A percentile compares a stretch with the other conserved stretches of the same genome.
Evolutionary conservation across 2,888 invertebrate species (phyloP).

Genomic region (Brachyopa scutellaris): DNA sequence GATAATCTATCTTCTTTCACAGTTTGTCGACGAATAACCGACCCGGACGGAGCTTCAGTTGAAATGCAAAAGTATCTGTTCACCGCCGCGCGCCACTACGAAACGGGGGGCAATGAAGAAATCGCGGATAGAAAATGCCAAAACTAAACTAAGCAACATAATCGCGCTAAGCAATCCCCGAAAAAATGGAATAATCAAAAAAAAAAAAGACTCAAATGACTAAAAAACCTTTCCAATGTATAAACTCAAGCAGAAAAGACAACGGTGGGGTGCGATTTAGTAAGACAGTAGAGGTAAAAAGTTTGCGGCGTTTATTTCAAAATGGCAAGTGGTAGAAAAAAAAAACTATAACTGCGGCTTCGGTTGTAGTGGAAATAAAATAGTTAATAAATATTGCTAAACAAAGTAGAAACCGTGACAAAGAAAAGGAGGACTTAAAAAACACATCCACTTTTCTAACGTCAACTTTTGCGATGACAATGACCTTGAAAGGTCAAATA

Average conservation of each 20-base stretch:
- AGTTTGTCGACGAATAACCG: slow-evolving; percentile 55
- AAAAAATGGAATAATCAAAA: slow-evolving; percentile 45
- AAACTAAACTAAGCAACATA: slow-evolving; percentile 44
- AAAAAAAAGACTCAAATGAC: slow-evolving; percentile 6
- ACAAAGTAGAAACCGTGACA: too few species aligned
- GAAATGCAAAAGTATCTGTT: neutral
- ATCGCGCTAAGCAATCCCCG: slow-evolving; percentile 61
- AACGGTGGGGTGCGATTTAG: neutral
- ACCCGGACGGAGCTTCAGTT: neutral
- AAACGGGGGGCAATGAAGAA: slow-evolving; percentile 32
- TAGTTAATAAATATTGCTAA: too few species aligned
- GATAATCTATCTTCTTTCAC: slow-evolving; percentile 69
- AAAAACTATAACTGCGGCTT: too few species aligned
- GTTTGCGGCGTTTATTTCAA: neutral
- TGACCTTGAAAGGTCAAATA: too few species aligned
- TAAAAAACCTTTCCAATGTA: slow-evolving; percentile 37
- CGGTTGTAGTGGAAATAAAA: too few species aligned
- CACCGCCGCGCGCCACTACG: neutral
- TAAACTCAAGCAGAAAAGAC: slow-evolving; percentile 7
- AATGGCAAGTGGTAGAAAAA: too few species aligned
- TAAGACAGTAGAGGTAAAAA: slow-evolving; percentile 10
- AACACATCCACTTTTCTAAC: too few species aligned
- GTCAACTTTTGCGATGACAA: too few species aligned
- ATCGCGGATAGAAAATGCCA: slow-evolving; percentile 29
- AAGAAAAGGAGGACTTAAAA: too few species aligned